Percentiles rank a stretch among this genome's conserved stretches.
These are phyloP conservation scores for Cettia cetti DNA, from an alignment of 2,113 vertebrate species.

Conservation along the genomic window DNA sequence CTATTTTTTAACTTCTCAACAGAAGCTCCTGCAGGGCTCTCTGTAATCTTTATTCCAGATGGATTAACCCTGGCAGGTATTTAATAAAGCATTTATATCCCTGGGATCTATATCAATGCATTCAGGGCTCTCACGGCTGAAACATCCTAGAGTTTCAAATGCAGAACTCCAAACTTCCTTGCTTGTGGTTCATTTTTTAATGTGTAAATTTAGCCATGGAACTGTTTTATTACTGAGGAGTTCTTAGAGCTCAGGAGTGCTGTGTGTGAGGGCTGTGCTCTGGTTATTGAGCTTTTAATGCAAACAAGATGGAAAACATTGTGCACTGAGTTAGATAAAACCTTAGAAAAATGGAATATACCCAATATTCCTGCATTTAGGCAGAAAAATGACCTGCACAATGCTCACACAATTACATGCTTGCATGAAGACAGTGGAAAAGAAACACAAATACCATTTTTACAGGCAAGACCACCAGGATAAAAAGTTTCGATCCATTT, in stretches of 20 bases:
- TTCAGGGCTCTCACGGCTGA: not conserved
- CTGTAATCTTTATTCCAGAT: not conserved
- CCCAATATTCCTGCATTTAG: not conserved
- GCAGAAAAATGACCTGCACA: not conserved
- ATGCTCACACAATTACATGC: constrained; percentile 1
- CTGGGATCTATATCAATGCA: not conserved
- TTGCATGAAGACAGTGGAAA: not conserved
- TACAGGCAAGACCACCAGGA: not conserved
- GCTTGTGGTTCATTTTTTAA: fast-evolving
- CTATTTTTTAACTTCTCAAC: not conserved
- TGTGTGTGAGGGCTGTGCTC: not conserved
- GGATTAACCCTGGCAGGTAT: not conserved
- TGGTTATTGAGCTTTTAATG: not conserved
- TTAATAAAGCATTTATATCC: not conserved
- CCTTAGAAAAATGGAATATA: not conserved
- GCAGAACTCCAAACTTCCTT: not conserved
- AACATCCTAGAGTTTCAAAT: not conserved
- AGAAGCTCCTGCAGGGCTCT: not conserved
- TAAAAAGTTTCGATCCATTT: not conserved
- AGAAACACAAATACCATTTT: not conserved
- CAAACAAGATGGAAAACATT: not conserved
- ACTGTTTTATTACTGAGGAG: not conserved
- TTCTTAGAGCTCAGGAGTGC: not conserved
- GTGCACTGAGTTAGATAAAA: not conserved
- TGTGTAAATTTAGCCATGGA: not conserved